Base-by-base conservation (phyloP, 2,888 invertebrate genomes). In the Notodonta ziczac region DNA sequence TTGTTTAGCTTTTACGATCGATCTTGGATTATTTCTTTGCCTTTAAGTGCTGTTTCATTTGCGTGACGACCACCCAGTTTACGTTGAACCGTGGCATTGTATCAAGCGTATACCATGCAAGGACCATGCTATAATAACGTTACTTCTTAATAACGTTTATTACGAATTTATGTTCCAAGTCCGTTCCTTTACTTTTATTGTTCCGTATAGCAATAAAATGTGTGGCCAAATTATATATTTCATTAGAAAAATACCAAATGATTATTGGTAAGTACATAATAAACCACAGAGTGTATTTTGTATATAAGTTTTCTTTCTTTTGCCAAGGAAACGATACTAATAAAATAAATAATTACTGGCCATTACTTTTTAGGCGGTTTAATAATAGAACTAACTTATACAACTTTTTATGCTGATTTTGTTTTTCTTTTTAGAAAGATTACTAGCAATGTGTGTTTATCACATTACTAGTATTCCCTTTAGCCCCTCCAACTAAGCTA, bases 11-110 rank as follows among this genome's bases (percentile, higher is more conserved):
- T 69, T 72, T 71, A 73, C 56, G 58, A 64, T 50, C 63, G 57
- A 64, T 67, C 64, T 55, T 58, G 51, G 52, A 63, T 69, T 65
- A 67, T 66, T 75, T 73, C 69, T 65, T 69, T 61, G 53, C 16
- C 32, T 51, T 9, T 51, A 13, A 44, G 46, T 60, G 39, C 10
- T 60, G 57, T 59, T 60, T 62, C 48, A 61, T 62, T 65, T 57
- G 48, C 52, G 52, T 32, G 52, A 52, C 12, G 1, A 4, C 0
- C 9, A 7, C 42, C 61, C 64, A 57, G 58, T 54, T 39, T 40
- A 54, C 24, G 16, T 58, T 56, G 58, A 42, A 44, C 56, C 58
- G 35, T 48, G 8, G 24, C 1, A 12, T 46, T 13, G 50, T 10
- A 16, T 50, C 4, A 16, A 50, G 7, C 8, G 10, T 16, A 16